Evolutionary conservation across 53 echinoderm and acorn worm genomes (phyloP).

Genomic region (Apostichopus leukothele): DNA sequence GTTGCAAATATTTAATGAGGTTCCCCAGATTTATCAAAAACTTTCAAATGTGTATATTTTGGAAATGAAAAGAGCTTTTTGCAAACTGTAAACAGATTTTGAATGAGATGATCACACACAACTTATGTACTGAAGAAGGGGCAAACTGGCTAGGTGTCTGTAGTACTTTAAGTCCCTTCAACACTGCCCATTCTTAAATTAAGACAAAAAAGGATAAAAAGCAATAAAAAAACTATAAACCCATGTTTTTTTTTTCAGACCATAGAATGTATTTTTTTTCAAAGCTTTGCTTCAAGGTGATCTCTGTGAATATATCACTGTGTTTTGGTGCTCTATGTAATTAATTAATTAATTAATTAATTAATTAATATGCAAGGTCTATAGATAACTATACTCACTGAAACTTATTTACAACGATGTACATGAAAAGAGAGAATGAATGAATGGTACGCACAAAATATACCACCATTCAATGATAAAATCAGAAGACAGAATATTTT

Average conservation of each 20-base stretch:
- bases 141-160: no score
- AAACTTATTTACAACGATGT: neutral
- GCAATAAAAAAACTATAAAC: neutral
- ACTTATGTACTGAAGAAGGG: no score
- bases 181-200: no score
- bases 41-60: no score
- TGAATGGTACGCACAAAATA: neutral
- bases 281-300: conserved; percentile 40
- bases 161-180: no score
- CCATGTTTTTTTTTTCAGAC: neutral
- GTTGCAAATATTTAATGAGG: no score
- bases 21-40: no score
- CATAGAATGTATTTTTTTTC: conserved; percentile 30
- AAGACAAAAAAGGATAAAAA: neutral
- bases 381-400: conserved; percentile 5
- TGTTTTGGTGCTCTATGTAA: neutral
- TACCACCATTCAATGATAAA: neutral
- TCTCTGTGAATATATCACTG: conserved; percentile 15
- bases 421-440: neutral
- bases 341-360: neutral
- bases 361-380: neutral
- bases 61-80: no score
- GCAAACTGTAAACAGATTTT: no score
- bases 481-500: no score
- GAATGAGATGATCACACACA: no score